These are phyloP conservation scores for Cairina moschata DNA, from an alignment of 2,113 vertebrate genomes.

Conservation along the genomic window DNA sequence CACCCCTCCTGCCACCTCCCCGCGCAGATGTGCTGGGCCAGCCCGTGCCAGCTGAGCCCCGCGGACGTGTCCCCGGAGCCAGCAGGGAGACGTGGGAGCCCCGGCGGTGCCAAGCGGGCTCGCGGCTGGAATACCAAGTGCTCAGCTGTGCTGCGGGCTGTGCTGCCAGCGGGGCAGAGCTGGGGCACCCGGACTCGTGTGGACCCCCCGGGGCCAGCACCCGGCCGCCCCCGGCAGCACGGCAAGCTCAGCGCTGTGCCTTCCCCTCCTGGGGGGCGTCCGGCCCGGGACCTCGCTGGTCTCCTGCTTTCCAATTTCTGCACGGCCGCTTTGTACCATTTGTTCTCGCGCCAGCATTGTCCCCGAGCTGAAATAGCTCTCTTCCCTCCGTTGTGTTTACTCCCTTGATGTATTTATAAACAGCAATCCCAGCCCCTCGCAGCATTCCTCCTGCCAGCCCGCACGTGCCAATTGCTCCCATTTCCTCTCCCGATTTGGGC, in stretches of 20 bases:
- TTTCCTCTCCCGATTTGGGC: background rate
- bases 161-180: background rate
- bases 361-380: conserved; percentile 65
- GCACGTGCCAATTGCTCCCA: conserved; percentile 23
- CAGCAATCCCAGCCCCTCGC: conserved; percentile 41
- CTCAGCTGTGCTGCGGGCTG: conserved; percentile 22
- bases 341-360: conserved; percentile 63
- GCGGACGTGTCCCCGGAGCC: background rate
- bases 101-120: background rate
- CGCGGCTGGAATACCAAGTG: conserved; percentile 35
- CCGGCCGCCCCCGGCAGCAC: background rate
- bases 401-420: conserved; percentile 69
- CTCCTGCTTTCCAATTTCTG: conserved; percentile 60
- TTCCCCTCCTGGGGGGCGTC: background rate
- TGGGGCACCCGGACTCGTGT: rapidly evolving
- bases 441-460: conserved; percentile 47
- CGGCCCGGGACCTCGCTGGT: background rate
- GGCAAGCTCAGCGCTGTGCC: background rate
- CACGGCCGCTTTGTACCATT: conserved; percentile 48
- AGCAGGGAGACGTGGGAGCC: background rate
- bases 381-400: conserved; percentile 62
- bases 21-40: background rate
- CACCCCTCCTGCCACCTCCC: background rate
- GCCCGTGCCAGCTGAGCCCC: background rate
- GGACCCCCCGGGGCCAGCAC: background rate